Percentiles rank a stretch among this genome's conserved stretches.
Conservation (phyloP, 1,140 invertebrate species). For the Listronotus bonariensis region DNA sequence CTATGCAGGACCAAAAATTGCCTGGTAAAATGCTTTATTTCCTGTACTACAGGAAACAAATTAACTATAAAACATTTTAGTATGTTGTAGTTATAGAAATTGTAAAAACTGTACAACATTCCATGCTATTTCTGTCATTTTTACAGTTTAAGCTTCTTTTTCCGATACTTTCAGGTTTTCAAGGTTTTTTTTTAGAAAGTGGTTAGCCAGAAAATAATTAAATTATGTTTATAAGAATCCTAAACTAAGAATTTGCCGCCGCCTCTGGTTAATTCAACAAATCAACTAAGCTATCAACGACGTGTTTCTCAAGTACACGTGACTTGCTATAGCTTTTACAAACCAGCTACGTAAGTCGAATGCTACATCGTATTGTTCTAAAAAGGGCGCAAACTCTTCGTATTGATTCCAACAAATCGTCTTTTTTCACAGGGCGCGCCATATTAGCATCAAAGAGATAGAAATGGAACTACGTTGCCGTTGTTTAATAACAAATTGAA, state of each 20-base stretch:
- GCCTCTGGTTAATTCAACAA: slow-evolving; percentile 1
- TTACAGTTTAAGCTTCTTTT: no score
- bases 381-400: slow-evolving; percentile 24
- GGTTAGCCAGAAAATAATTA: no score
- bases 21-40: no score
- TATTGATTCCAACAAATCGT: slow-evolving; percentile 31
- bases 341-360: slow-evolving; percentile 1
- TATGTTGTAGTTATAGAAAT: no score
- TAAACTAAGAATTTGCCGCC: not conserved
- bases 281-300: slow-evolving; percentile 11
- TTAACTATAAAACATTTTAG: no score
- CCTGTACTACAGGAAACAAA: no score
- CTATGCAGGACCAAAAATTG: no score
- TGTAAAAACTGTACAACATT: no score
- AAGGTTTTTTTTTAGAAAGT: no score
- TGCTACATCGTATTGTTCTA: not conserved
- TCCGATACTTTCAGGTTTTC: no score
- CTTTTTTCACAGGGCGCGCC: slow-evolving; percentile 31
- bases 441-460: slow-evolving; percentile 23
- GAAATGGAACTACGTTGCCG: slow-evolving; percentile 12
- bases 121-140: no score
- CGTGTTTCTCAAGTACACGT: not conserved
- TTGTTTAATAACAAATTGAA: not conserved
- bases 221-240: slow-evolving; percentile 5
- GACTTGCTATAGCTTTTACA: not conserved